Evolutionary conservation across 1,140 invertebrate genomes (phyloP).

Genomic region (Microvelia longipes): DNA sequence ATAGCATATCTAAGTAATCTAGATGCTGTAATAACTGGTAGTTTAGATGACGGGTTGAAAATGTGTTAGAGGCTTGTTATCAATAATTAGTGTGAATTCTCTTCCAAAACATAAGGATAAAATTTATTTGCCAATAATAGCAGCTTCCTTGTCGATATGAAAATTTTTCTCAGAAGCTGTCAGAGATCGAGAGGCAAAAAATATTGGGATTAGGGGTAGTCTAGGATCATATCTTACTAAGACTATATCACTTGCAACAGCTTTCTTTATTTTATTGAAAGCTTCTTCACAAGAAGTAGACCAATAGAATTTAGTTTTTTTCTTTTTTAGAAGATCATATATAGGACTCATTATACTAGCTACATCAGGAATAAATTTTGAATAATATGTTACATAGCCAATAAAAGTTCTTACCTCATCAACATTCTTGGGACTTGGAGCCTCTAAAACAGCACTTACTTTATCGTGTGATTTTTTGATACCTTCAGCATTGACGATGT

Average conservation of each 20-base stretch:
- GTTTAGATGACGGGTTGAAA: not conserved
- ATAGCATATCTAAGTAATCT: too few species aligned
- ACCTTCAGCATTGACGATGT: not conserved
- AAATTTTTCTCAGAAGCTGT: constrained; percentile 30
- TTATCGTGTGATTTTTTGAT: constrained; percentile 28
- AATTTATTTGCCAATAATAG: constrained; percentile 30
- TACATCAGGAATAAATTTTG: not conserved
- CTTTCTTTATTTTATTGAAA: constrained; percentile 23
- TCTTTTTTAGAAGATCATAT: not conserved
- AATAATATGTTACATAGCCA: not conserved
- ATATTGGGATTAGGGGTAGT: constrained; percentile 33
- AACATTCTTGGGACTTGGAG: constrained; percentile 25
- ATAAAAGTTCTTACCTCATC: constrained; percentile 8
- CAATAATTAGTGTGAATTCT: constrained; percentile 9
- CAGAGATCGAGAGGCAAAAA: constrained; percentile 31
- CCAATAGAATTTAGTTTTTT: constrained; percentile 13
- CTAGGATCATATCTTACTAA: constrained; percentile 28
- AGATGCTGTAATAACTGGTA: not conserved
- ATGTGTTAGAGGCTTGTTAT: constrained; percentile 9
- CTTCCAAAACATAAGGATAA: constrained; percentile 22
- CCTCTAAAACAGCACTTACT: constrained; percentile 25
- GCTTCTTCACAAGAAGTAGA: constrained; percentile 17
- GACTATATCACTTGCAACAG: constrained; percentile 20
- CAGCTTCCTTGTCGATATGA: constrained; percentile 33
- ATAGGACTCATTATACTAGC: not conserved